A percentile compares a stretch with the other conserved stretches of the same genome.
Evolutionary conservation across 2,113 vertebrate genomes (phyloP).

Genomic region (Mustela lutreola): DNA sequence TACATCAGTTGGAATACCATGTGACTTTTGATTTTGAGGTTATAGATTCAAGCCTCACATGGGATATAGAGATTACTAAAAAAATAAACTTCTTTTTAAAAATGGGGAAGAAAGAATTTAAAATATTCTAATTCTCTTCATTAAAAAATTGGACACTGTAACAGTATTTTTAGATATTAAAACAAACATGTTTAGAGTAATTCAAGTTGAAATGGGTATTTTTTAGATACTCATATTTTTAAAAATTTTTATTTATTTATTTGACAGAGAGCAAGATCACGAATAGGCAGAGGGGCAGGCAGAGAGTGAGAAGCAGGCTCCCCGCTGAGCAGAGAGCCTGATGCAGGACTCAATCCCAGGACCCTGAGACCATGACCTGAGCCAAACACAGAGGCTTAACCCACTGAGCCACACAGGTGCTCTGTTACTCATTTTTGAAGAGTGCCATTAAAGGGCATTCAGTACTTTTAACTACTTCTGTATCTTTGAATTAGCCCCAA

Average conservation of each 20-base stretch:
- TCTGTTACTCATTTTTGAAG: background rate
- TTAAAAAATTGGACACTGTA: conserved; percentile 37
- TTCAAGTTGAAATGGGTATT: conserved; percentile 14
- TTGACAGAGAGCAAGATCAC: no score
- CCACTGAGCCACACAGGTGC: no score
- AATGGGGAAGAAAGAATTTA: background rate
- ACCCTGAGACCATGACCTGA: no score
- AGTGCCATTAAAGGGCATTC: background rate
- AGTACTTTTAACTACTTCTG: background rate
- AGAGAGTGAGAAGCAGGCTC: no score
- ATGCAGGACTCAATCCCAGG: no score
- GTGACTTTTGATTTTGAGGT: background rate
- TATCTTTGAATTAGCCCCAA: conserved; percentile 41
- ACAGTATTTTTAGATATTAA: background rate
- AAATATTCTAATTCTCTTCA: conserved; percentile 35
- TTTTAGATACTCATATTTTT: conserved; percentile 52
- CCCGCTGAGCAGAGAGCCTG: no score
- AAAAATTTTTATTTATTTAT: no score
- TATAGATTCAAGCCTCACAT: background rate
- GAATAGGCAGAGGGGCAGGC: no score
- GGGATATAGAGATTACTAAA: background rate
- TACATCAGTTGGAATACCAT: background rate
- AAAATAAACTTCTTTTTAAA: background rate
- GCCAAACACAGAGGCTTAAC: no score
- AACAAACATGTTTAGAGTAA: background rate